Base-by-base conservation (phyloP, 1,140 invertebrate species). In the Drosophila arizonae region DNA sequence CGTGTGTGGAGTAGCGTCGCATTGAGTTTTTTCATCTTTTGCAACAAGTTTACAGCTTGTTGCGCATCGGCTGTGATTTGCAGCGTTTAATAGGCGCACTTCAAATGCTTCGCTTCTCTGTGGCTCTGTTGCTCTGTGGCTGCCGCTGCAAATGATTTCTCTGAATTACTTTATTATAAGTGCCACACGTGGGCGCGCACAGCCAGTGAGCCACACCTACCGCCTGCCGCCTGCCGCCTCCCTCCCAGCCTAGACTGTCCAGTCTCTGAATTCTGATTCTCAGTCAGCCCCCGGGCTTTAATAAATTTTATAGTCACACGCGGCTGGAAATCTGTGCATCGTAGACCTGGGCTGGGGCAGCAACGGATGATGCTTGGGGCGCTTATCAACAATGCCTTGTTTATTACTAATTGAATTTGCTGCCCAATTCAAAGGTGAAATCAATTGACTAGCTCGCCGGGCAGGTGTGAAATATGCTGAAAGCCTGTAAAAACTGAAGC, bases 31-130 rank as follows among this genome's bases (percentile, higher is more conserved):
- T 85, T 80, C 62, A 86, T 86, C 82, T 78, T 67, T 76, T 88
- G 84, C 82, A 87, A 82, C 84, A 87, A 87, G 79, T 87, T 87
- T 87, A 87, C 82, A 87, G 82, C 84, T 87, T 86, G 82, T 87
- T 87, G 82, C 72, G 69, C 76, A 66, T 76, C 77, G 84, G 62
- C 84, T 79, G 82, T 86, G 82, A 87, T 86, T 86, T 79, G 76
- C 80, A 67, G 69, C 81, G 64, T 85, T 84, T 84, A 84, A 85
- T 84, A 80, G 81, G 73, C 81, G 70, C 81, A 85, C 81, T 85
- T 84, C 81, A 85, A 85, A 85, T 85, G 81, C 69, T 63, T 58
- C 70, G 64, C 55, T 51, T 6, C 39, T 36, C 58, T 62, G 41
- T 24, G 57, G 21, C 21, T 24, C 21, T 24, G 21, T 24, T 24